Percentiles rank a stretch among this genome's conserved stretches.
phyloP scores from a whole-genome alignment of 2,113 vertebrate species.

The Formicarius rufipectus region DNA sequence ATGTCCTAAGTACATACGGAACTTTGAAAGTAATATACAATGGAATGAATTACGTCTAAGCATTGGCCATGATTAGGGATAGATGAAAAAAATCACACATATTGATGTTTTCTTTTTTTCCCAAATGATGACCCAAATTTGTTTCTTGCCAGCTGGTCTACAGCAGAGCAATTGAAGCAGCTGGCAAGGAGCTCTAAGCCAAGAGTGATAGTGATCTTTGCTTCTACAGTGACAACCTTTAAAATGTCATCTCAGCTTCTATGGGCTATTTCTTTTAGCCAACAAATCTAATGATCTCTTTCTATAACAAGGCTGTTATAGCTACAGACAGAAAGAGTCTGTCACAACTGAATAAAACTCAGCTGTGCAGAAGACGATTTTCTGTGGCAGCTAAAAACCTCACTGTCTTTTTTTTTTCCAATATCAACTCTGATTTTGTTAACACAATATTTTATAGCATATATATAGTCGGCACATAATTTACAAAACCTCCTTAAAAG shows the following conservation, averaged over 20 bases:
- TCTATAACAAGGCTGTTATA: not conserved
- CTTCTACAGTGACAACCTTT: conserved; percentile 8
- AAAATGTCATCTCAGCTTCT: conserved; percentile 14
- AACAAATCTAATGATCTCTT: not conserved
- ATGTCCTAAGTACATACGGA: not conserved
- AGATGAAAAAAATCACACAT: not conserved
- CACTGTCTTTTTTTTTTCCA: not conserved
- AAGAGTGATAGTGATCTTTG: not conserved
- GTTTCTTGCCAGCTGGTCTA: not conserved
- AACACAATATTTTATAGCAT: not conserved
- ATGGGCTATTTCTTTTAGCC: not conserved
- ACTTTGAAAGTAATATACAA: not conserved
- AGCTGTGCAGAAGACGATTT: not conserved
- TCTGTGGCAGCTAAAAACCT: not conserved
- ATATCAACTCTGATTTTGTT: not conserved
- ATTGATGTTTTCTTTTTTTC: not conserved
- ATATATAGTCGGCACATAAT: not conserved
- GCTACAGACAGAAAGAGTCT: not conserved
- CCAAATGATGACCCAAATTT: not conserved
- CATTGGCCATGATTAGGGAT: not conserved
- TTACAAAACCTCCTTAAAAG: not conserved
- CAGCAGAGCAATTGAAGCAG: not conserved
- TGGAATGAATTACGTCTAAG: not conserved
- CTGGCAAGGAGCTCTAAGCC: not conserved
- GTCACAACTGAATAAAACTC: not conserved